Evolutionary conservation across 1,140 invertebrate genomes (phyloP).

Genomic region (Cotesia glomerata): DNA sequence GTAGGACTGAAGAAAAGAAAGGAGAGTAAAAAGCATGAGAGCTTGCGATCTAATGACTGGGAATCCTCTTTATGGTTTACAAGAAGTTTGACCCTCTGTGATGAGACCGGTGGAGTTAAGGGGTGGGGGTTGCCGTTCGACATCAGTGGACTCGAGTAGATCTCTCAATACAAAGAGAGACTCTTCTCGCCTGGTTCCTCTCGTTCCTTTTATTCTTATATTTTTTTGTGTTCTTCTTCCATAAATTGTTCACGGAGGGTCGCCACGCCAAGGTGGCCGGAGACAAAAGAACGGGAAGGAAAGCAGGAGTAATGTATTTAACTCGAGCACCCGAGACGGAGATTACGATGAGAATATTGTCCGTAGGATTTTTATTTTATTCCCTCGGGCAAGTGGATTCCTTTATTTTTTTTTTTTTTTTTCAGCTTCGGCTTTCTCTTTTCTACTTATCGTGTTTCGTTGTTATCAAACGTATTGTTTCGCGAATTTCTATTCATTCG

Average conservation of each 20-base stretch:
- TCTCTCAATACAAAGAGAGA: slow-evolving; percentile 39
- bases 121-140: slow-evolving; percentile 41
- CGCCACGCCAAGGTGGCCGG: slow-evolving; percentile 49
- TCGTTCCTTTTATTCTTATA: slow-evolving; percentile 28
- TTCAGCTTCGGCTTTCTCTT: neutral
- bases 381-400: slow-evolving; percentile 18
- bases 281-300: slow-evolving; percentile 57
- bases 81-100: slow-evolving; percentile 58
- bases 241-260: slow-evolving; percentile 55
- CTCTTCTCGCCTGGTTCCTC: slow-evolving; percentile 33
- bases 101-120: slow-evolving; percentile 5
- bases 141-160: slow-evolving; percentile 39
- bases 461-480: neutral
- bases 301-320: slow-evolving; percentile 57
- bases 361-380: slow-evolving; percentile 31
- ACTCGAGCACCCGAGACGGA: slow-evolving; percentile 52
- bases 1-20: neutral
- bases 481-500: neutral
- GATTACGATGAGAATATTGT: slow-evolving; percentile 58
- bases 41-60: slow-evolving; percentile 59
- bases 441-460: neutral
- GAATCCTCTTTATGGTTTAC: slow-evolving; percentile 64
- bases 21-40: slow-evolving; percentile 10
- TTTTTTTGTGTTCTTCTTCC: slow-evolving; percentile 45
- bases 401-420: slow-evolving; percentile 4